These are phyloP conservation scores for Ochotona princeps DNA, from an alignment of 2,113 vertebrate genomes.

Conservation along the genomic window DNA sequence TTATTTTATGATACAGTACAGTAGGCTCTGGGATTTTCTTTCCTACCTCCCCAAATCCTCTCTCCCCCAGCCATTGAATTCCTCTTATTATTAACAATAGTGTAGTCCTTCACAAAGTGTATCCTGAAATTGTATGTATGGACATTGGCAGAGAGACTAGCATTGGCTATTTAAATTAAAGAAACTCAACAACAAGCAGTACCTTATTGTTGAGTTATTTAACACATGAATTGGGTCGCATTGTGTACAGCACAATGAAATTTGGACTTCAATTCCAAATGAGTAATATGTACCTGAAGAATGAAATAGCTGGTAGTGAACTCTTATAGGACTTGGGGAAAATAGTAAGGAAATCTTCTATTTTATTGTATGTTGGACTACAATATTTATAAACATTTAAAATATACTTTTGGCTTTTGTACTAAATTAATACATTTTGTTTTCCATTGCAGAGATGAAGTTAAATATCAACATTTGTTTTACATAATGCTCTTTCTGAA, in stretches of 20 bases:
- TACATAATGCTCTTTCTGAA: background rate
- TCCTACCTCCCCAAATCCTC: too few relatives aligned
- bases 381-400: background rate
- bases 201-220: background rate
- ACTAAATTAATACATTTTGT: background rate
- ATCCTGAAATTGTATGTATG: too few relatives aligned
- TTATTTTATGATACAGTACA: too few relatives aligned
- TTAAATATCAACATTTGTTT: slow-evolving; percentile 8
- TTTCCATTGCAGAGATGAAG: background rate
- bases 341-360: background rate
- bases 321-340: background rate
- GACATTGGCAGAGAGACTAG: too few relatives aligned
- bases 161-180: too few relatives aligned
- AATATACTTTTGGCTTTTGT: slow-evolving; percentile 4
- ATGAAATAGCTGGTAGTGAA: background rate
- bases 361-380: background rate
- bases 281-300: background rate
- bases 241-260: background rate
- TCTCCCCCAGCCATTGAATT: too few relatives aligned
- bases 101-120: too few relatives aligned
- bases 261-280: background rate
- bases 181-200: too few relatives aligned
- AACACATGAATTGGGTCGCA: background rate
- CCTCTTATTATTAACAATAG: too few relatives aligned
- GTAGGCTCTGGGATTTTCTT: too few relatives aligned